A percentile compares a stretch with the other conserved stretches of the same genome.
These are phyloP conservation scores for Calameuta pallipes DNA, from an alignment of 2,888 invertebrate species.

Conservation along the genomic window DNA sequence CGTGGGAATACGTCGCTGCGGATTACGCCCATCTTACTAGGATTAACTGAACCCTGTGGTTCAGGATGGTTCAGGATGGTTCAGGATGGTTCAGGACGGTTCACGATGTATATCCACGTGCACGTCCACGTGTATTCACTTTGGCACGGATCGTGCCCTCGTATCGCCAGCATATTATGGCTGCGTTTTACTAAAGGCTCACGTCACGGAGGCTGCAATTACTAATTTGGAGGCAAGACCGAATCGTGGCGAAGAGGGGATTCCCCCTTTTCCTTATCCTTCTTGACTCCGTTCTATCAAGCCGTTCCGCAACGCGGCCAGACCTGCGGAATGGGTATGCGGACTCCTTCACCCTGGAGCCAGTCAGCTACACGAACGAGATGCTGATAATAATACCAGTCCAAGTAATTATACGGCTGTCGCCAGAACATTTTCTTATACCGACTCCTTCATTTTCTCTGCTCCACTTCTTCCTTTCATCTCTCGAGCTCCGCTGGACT, in stretches of 20 bases:
- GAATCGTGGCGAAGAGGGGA: constrained; percentile 62
- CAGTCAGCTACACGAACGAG: not conserved
- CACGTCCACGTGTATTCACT: constrained; percentile 24
- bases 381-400: not conserved
- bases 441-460: not conserved
- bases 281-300: constrained; percentile 42
- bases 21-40: constrained; percentile 54
- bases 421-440: constrained; percentile 15
- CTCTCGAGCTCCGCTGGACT: not conserved
- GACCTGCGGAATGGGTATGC: not conserved
- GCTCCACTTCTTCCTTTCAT: not conserved
- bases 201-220: constrained; percentile 63
- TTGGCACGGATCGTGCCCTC: constrained; percentile 23
- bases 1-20: constrained; percentile 52
- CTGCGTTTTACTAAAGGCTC: constrained; percentile 48
- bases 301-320: not conserved
- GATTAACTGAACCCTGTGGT: not conserved
- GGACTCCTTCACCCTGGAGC: not conserved
- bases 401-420: constrained; percentile 40
- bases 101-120: constrained; percentile 19
- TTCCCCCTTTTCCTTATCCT: constrained; percentile 53
- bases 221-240: constrained; percentile 64
- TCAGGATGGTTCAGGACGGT: constrained; percentile 23
- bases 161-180: constrained; percentile 12
- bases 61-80: constrained; percentile 21